phyloP scores from a whole-genome alignment of 2,113 vertebrate genomes.

The Smithornis capensis region DNA sequence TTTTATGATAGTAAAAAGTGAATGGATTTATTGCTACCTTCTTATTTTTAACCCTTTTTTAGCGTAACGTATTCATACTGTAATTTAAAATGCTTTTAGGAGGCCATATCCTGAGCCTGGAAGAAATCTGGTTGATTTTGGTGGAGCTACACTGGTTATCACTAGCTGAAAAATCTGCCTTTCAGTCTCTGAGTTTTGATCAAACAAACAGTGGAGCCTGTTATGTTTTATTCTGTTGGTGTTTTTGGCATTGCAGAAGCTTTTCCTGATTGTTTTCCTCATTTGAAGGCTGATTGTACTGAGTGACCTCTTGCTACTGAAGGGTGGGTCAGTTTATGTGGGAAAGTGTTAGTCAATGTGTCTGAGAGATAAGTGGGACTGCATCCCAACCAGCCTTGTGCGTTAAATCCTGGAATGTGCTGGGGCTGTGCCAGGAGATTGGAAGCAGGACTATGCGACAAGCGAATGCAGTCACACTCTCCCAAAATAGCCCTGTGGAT shows the following conservation, averaged over 20 bases:
- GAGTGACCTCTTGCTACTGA: slow-evolving; percentile 35
- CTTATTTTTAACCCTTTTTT: background rate
- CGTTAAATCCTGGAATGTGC: slow-evolving; percentile 58
- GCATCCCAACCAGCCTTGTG: slow-evolving; percentile 38
- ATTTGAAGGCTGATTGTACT: slow-evolving; percentile 39
- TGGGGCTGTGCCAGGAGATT: slow-evolving; percentile 70
- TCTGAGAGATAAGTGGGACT: slow-evolving; percentile 59
- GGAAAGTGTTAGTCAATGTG: slow-evolving; percentile 45
- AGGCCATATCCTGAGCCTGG: background rate
- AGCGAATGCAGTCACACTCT: slow-evolving; percentile 47
- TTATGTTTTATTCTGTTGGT: background rate
- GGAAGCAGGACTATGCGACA: slow-evolving; percentile 67
- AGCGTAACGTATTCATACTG: background rate
- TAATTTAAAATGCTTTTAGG: background rate
- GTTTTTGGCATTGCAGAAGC: slow-evolving; percentile 3
- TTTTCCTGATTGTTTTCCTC: slow-evolving; percentile 38
- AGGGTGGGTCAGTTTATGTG: slow-evolving; percentile 58
- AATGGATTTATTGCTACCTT: background rate
- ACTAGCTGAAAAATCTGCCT: background rate
- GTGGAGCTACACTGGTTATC: background rate
- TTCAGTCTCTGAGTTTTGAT: background rate
- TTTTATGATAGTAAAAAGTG: background rate
- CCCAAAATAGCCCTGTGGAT: slow-evolving; percentile 69
- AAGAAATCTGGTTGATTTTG: background rate
- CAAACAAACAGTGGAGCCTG: background rate